Percentiles rank a stretch among this genome's conserved stretches.
Evolutionary conservation across 1,140 invertebrate species (phyloP).

Genomic region (Neelides sp.): DNA sequence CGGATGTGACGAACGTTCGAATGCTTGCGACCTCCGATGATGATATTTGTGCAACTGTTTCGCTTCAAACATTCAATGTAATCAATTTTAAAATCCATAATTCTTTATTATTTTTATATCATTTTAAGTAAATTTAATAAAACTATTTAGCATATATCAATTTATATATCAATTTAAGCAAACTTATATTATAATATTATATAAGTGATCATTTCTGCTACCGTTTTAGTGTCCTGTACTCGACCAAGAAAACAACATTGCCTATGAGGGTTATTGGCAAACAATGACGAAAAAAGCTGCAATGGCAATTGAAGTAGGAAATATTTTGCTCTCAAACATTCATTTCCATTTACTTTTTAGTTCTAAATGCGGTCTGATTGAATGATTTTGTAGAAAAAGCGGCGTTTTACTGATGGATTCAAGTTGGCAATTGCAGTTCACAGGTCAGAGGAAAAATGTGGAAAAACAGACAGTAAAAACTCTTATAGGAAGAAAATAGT

Average conservation of each 20-base stretch:
- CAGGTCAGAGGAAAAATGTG: conserved; percentile 8
- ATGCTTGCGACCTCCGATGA: conserved; percentile 4
- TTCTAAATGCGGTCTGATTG: not conserved
- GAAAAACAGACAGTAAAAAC: not conserved
- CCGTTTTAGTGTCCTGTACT: conserved; percentile 22
- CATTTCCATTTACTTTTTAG: not conserved
- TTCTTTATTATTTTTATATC: not conserved
- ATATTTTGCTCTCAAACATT: not conserved
- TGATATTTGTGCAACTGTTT: conserved; percentile 1
- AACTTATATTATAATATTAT: too few species aligned
- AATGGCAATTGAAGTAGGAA: conserved; percentile 19
- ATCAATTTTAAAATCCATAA: not conserved
- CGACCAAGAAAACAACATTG: conserved; percentile 19
- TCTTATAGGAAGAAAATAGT: conserved; percentile 3
- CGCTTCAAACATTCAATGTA: conserved; percentile 7
- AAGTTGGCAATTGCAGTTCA: conserved; percentile 20
- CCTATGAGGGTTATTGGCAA: conserved; percentile 22
- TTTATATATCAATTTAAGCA: too few species aligned
- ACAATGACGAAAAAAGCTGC: conserved; percentile 22
- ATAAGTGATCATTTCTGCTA: too few species aligned
- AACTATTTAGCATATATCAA: too few species aligned
- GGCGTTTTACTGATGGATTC: conserved; percentile 12
- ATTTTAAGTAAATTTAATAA: too few species aligned
- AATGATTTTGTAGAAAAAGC: not conserved
- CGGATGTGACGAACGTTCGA: conserved; percentile 11